phyloP scores from a whole-genome alignment of 2,888 invertebrate species.

The Rutpela maculata region DNA sequence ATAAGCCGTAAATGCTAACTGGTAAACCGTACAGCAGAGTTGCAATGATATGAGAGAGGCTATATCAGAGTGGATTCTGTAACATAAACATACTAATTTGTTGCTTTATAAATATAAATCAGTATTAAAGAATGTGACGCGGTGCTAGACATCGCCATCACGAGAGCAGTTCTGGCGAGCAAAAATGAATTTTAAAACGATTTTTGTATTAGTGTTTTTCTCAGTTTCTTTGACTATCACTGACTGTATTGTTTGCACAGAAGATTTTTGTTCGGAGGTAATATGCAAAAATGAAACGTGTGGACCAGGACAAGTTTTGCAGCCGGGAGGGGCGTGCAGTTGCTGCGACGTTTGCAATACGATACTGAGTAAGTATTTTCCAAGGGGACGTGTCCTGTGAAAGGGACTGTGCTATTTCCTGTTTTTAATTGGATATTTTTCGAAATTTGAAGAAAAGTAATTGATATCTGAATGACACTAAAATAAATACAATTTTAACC shows the following conservation, averaged over 20 bases:
- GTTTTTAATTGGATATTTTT: not conserved
- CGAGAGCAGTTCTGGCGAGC: not conserved
- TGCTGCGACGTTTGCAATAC: conserved; percentile 48
- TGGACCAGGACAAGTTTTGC: conserved; percentile 40
- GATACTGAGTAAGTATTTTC: conserved; percentile 45
- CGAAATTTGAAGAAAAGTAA: not conserved
- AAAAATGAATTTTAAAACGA: conserved; percentile 29
- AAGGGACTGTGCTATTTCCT: not conserved
- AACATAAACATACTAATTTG: conserved; percentile 26
- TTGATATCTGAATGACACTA: not conserved
- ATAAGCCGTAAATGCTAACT: not conserved
- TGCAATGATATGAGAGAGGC: not conserved
- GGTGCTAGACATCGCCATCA: not conserved
- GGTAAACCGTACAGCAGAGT: not conserved
- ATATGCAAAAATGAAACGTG: conserved; percentile 40
- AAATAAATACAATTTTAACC: not conserved
- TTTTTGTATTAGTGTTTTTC: conserved; percentile 26
- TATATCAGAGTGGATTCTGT: conserved; percentile 2
- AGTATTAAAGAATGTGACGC: conserved; percentile 19
- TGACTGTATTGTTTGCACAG: conserved; percentile 47
- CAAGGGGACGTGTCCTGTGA: conserved; percentile 1
- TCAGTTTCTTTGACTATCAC: conserved; percentile 7
- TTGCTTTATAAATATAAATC: conserved; percentile 11
- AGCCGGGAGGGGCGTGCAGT: conserved; percentile 46
- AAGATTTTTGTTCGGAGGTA: conserved; percentile 39